Evolutionary conservation across 1,140 invertebrate species (phyloP), one percentile per base, ranked within the genome.

Genomic region (Drosophila lini): DNA sequence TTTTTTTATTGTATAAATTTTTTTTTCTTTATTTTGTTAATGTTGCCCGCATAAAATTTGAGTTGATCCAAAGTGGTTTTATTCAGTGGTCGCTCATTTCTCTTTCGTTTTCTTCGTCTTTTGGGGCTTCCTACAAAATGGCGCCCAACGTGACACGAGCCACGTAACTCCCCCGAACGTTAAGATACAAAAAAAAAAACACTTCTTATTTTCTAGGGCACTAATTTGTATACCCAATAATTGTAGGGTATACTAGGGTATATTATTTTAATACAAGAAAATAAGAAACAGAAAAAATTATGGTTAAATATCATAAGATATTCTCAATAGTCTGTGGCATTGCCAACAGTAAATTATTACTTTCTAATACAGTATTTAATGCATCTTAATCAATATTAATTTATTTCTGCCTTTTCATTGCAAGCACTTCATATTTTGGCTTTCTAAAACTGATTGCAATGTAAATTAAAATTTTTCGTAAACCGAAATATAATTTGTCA

Each of bases 41-140:
- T 85, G 71, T 63, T 81, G 83, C 83, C 82, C 83, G 83, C 83
- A 86, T 86, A 86, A 85, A 85, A 86, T 86, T 86, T 79, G 78
- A 79, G 75, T 52, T 58, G 74, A 62, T 85, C 67, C 74, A 71
- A 81, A 81, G 75, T 73, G 71, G 76, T 88, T 75, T 80, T 81
- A 69, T 61, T 59, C 73, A 58, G 65, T 63, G 56, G 48, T 75
- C 65, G 74, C 77, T 80, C 81, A 78, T 88, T 85, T 85, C 73
- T 77, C 68, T 63, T 75, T 84, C 55, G 68, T 48, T 57, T 40
- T 34, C 40, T 38, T 61, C 48, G 9, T 34, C 13, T 73, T 57
- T 70, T 25, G 41, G 50, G 41, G 57, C 45, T 53, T 56, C 61
- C 59, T 38, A 47, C 69, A 80, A 84, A 84, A 81, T 84, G 81